Percentiles rank a stretch among this genome's conserved stretches.
Conservation (phyloP, 2,797 vertebrate genomes). For the Hemitrygon akajei region DNA sequence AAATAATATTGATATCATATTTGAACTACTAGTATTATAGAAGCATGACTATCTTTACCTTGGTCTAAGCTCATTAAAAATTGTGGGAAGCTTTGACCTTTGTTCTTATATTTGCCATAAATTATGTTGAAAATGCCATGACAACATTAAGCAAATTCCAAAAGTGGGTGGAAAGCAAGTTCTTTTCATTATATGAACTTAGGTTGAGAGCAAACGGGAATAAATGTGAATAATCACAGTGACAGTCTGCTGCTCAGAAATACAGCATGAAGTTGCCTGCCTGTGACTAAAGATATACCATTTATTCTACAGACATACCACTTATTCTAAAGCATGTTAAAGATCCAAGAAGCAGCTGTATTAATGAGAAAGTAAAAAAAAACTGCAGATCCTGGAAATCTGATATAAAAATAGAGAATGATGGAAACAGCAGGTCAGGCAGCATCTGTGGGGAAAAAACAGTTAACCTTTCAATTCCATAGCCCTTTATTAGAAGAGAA, state of each 20-base stretch:
- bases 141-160: background rate
- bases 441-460: too few relatives aligned
- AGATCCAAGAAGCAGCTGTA: background rate
- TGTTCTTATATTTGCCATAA: background rate
- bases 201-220: background rate
- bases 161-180: background rate
- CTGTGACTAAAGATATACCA: background rate
- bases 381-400: too few relatives aligned
- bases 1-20: too few relatives aligned
- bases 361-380: background rate
- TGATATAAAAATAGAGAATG: too few relatives aligned
- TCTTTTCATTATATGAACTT: background rate
- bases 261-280: background rate
- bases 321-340: background rate
- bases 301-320: background rate
- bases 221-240: background rate
- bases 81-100: background rate
- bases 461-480: too few relatives aligned
- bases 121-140: background rate
- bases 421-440: too few relatives aligned
- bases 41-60: background rate
- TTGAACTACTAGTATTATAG: too few relatives aligned
- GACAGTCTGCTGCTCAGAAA: background rate
- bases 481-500: too few relatives aligned
- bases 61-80: background rate